These are phyloP conservation scores for Calameuta filiformis DNA, from an alignment of 2,888 invertebrate species.

Conservation along the genomic window DNA sequence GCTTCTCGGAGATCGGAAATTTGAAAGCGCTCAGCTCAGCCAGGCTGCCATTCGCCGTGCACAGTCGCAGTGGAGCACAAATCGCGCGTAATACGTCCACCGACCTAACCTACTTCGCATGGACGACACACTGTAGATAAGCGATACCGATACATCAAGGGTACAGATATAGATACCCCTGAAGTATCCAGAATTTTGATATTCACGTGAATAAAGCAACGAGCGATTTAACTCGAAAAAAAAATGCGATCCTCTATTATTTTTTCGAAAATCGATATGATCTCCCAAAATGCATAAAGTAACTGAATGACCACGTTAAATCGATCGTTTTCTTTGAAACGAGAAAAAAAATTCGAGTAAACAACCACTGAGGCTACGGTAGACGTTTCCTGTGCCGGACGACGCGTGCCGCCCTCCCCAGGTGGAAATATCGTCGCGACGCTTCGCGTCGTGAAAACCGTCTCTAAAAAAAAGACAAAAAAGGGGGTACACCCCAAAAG, in stretches of 20 bases:
- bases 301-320: too few relatives aligned
- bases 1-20: constrained; percentile 44
- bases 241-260: too few relatives aligned
- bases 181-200: not conserved
- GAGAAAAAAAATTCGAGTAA: too few relatives aligned
- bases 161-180: not conserved
- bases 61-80: not conserved
- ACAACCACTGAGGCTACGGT: too few relatives aligned
- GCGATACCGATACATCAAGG: not conserved
- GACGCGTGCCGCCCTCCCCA: not conserved
- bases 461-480: too few relatives aligned
- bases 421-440: not conserved
- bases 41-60: not conserved
- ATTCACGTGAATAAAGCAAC: not conserved
- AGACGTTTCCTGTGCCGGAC: too few relatives aligned
- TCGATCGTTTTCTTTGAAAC: too few relatives aligned
- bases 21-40: constrained; percentile 38
- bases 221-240: not conserved
- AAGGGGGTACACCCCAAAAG: not conserved
- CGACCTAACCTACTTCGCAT: not conserved
- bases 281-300: too few relatives aligned
- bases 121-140: not conserved
- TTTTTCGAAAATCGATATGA: too few relatives aligned
- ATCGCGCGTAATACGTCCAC: not conserved
- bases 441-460: not conserved